Evolutionary conservation across 1,140 invertebrate genomes (phyloP).

Genomic region (Drosophila triauraria): DNA sequence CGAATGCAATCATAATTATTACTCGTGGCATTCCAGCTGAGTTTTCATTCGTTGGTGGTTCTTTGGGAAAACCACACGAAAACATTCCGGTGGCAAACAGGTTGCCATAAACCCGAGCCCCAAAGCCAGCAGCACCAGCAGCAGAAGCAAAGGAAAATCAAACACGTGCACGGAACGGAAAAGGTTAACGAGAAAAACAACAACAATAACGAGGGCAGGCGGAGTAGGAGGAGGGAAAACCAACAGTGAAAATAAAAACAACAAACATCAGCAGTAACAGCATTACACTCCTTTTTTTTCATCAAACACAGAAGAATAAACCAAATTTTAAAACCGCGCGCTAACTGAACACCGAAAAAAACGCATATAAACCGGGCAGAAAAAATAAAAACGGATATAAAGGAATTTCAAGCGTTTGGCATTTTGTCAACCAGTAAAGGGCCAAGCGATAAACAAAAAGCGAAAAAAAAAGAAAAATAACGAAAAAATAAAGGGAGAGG

Average conservation of each 20-base stretch:
- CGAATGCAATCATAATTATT: slow-evolving; percentile 51
- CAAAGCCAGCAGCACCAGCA: slow-evolving; percentile 12
- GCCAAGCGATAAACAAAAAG: slow-evolving; percentile 62
- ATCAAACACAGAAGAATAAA: slow-evolving; percentile 46
- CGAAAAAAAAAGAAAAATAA: slow-evolving; percentile 9
- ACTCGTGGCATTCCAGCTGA: slow-evolving; percentile 40
- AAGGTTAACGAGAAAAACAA: slow-evolving; percentile 43
- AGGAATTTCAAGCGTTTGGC: slow-evolving; percentile 67
- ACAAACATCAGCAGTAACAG: slow-evolving; percentile 35
- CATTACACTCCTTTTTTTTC: slow-evolving; percentile 21
- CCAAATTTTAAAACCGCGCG: slow-evolving; percentile 54
- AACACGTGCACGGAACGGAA: slow-evolving; percentile 48
- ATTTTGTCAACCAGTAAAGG: slow-evolving; percentile 79
- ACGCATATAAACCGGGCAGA: slow-evolving; percentile 40
- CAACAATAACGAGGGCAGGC: not conserved
- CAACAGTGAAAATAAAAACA: slow-evolving; percentile 29
- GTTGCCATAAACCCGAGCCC: slow-evolving; percentile 55
- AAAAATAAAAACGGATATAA: slow-evolving; percentile 40
- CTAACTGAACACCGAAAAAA: slow-evolving; percentile 49
- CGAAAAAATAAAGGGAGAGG: slow-evolving; percentile 24
- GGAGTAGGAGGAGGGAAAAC: not conserved
- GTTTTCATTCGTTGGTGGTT: slow-evolving; percentile 31
- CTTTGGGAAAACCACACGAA: slow-evolving; percentile 51
- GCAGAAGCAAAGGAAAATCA: slow-evolving; percentile 32
- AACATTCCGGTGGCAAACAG: slow-evolving; percentile 72